These are phyloP conservation scores for Lomographa bimaculata DNA, from an alignment of 2,888 invertebrate species.

Conservation along the genomic window DNA sequence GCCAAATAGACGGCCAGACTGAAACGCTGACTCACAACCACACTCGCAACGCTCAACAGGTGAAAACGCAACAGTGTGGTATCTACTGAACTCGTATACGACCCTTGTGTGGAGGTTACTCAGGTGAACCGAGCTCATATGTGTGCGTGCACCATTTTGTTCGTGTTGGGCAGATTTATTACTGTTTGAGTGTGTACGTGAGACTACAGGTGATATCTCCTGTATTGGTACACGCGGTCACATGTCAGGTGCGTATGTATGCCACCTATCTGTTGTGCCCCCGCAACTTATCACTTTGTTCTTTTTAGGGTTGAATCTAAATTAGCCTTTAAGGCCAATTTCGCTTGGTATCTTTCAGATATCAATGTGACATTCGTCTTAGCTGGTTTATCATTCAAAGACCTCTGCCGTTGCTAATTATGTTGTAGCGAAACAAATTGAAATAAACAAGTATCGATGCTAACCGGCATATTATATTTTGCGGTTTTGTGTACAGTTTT, in stretches of 20 bases:
- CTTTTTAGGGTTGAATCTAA: conserved; percentile 67
- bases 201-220: conserved; percentile 65
- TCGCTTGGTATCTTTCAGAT: conserved; percentile 35
- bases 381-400: conserved; percentile 37
- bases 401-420: conserved; percentile 33
- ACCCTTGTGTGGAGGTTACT: conserved; percentile 75
- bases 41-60: conserved; percentile 70
- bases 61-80: conserved; percentile 77
- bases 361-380: conserved; percentile 30
- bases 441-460: conserved; percentile 27
- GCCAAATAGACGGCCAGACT: conserved; percentile 74
- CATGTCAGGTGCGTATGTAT: conserved; percentile 71
- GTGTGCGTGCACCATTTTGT: conserved; percentile 75
- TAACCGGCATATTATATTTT: conserved; percentile 24
- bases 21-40: conserved; percentile 66
- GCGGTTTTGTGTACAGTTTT: conserved; percentile 37
- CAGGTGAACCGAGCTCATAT: conserved; percentile 54
- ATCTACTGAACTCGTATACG: conserved; percentile 64
- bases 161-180: conserved; percentile 75
- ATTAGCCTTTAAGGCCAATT: conserved; percentile 57
- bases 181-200: conserved; percentile 50
- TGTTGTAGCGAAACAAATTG: conserved; percentile 9
- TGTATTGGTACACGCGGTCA: conserved; percentile 65
- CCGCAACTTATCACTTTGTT: conserved; percentile 71
- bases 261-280: conserved; percentile 74